A percentile compares a stretch with the other conserved stretches of the same genome.
Evolutionary conservation across 2,797 vertebrate species (phyloP).

Genomic region (Acanthurus tractus): DNA sequence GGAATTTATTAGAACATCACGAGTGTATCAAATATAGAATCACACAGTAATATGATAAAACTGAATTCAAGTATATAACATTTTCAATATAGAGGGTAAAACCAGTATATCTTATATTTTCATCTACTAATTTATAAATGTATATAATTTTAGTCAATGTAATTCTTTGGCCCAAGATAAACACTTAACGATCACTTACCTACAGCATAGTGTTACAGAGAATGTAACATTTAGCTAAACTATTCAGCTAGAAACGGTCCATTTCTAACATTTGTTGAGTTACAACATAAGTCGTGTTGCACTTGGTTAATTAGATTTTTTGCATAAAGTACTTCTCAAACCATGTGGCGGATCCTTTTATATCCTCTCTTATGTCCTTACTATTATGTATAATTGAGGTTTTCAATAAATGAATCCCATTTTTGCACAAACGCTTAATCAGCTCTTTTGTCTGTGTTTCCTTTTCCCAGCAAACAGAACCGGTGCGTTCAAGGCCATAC

Average conservation of each 20-base stretch:
- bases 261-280: too few species aligned
- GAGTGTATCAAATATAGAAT: neutral
- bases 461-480: slow-evolving; percentile 51
- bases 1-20: neutral
- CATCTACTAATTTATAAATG: neutral
- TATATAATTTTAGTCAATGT: too few species aligned
- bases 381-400: neutral
- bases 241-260: too few species aligned
- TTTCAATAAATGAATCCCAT: slow-evolving; percentile 8
- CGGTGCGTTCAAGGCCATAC: slow-evolving; percentile 12
- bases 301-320: neutral
- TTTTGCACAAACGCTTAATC: neutral
- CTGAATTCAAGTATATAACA: neutral
- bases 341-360: neutral
- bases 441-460: slow-evolving; percentile 55
- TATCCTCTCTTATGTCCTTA: neutral
- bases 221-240: too few species aligned
- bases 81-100: neutral
- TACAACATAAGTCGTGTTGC: neutral
- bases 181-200: too few species aligned
- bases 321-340: neutral
- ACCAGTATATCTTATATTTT: neutral
- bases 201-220: too few species aligned
- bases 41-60: neutral
- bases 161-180: too few species aligned